phyloP scores from a whole-genome alignment of 2,113 vertebrate species.

The Ceyx cyanopectus region DNA sequence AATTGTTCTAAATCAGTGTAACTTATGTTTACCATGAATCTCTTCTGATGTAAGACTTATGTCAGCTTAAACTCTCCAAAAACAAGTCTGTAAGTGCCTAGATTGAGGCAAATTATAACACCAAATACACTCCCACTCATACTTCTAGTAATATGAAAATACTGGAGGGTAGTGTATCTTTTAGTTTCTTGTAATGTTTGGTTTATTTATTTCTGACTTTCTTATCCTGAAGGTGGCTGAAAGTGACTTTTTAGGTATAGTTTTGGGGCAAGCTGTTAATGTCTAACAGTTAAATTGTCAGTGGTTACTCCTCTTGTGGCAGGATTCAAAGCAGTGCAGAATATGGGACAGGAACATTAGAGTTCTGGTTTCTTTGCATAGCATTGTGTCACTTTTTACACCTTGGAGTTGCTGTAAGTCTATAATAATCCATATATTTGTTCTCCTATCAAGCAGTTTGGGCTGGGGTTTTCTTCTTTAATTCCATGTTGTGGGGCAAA shows the following conservation, averaged over 20 bases:
- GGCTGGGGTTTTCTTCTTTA: constrained; percentile 25
- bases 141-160: neutral
- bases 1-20: neutral
- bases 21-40: neutral
- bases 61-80: neutral
- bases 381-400: neutral
- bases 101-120: neutral
- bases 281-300: neutral
- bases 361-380: neutral
- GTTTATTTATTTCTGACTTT: neutral
- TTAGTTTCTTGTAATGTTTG: neutral
- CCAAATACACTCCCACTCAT: neutral
- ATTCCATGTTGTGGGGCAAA: neutral
- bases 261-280: neutral
- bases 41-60: neutral
- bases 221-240: neutral
- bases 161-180: neutral
- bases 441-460: neutral
- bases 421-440: neutral
- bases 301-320: neutral
- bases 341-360: neutral
- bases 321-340: neutral
- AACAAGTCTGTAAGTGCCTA: neutral
- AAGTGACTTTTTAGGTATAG: neutral
- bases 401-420: neutral